Evolutionary conservation across 2,113 vertebrate genomes (phyloP), one percentile per base, ranked within the genome.

Genomic region (Scomber colias): DNA sequence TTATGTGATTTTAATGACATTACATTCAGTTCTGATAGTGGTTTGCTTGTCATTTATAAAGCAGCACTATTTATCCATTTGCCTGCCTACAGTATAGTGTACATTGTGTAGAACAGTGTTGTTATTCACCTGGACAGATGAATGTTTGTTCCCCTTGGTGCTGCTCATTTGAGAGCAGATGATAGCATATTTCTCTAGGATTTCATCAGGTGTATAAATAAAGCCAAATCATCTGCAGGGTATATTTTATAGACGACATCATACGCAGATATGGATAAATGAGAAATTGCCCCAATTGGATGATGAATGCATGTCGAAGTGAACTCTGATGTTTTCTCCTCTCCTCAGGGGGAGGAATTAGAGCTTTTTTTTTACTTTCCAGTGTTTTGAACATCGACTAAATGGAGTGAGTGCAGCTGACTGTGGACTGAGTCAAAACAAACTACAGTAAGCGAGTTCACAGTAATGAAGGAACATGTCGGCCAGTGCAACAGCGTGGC

Each of bases 151-250:
- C 16, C 54, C 48, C 2, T 1, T 16, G 65, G 45, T 46, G 9
- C 24, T 11, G 7, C 67, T 44, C 19, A 48, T 56, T 75, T 54
- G 16, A 71, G 74, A 68, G 60, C 66, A 75, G 56, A 71, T 66
- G 69, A 74, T 62, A 73, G 75, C 27, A 69, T 65, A 65, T 81
- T 51, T 57, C 61, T 73, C 10, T 27, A 14, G 48, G 40, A 70
- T 79, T 64, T 73, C 46, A 79, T 68, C 67, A 59, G 63, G 44
- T 79, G 79, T 74, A 59, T 78, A 70, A 72, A 73, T 68, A 31
- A 51, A 77, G 24, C 24, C 24, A 27, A 27, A 35, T 53, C 16
- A 30, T 17, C 63, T 48, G 31, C 24, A 3, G 45, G 45, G 0
- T 31, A 14, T 63, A 5, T 50, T 68, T 73, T 19, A 9, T 61